Conservation (phyloP, 1,140 invertebrate genomes). For the Drosophila orena region DNA sequence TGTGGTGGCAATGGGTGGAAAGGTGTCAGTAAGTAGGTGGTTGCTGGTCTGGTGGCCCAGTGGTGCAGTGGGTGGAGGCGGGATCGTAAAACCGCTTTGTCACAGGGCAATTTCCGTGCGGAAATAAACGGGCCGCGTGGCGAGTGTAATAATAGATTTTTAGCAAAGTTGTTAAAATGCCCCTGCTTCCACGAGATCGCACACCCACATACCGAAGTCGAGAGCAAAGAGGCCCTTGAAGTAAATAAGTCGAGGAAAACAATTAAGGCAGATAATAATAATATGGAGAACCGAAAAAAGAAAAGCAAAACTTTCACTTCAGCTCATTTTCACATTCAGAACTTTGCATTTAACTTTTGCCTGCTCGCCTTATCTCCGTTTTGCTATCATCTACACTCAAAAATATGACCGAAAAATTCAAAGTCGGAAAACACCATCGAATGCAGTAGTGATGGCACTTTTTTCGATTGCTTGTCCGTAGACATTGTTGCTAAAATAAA, state of each 20-base stretch:
- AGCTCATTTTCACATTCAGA: constrained; percentile 75
- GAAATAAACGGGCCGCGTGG: constrained; percentile 67
- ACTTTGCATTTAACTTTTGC: constrained; percentile 81
- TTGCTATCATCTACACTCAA: constrained; percentile 58
- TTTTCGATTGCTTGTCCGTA: too few species aligned
- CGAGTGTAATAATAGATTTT: constrained; percentile 73
- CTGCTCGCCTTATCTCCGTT: constrained; percentile 21
- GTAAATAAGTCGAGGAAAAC: constrained; percentile 78
- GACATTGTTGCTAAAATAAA: background rate
- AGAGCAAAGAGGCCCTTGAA: constrained; percentile 35
- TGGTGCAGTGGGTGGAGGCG: constrained; percentile 30
- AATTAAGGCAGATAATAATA: constrained; percentile 82
- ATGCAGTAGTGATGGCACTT: too few species aligned
- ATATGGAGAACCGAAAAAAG: constrained; percentile 60
- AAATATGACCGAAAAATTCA: background rate
- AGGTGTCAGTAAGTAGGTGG: constrained; percentile 3
- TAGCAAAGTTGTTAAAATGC: constrained; percentile 69
- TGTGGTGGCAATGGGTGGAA: constrained; percentile 11
- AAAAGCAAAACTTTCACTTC: constrained; percentile 72
- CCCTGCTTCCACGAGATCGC: constrained; percentile 5
- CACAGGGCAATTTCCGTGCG: constrained; percentile 71
- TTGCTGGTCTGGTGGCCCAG: background rate
- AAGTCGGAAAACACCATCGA: too few species aligned
- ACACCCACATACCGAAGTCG: constrained; percentile 8
- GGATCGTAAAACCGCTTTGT: constrained; percentile 78